A percentile compares a stretch with the other conserved stretches of the same genome.
Conservation (phyloP, 2,113 vertebrate species). For the Athene cunicularia region DNA sequence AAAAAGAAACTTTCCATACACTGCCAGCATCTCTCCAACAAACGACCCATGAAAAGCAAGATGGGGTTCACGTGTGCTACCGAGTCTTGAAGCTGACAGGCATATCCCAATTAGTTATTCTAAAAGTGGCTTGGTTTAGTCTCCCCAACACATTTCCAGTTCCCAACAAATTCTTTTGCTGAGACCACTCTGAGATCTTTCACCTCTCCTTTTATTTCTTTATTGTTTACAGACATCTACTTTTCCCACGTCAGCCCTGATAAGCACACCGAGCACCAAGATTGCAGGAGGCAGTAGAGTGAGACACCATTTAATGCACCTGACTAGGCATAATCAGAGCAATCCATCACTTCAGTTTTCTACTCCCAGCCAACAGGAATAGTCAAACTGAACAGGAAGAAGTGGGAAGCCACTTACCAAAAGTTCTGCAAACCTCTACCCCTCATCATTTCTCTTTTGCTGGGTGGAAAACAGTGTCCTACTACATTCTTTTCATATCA, state of each 20-base stretch:
- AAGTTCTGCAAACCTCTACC: background rate
- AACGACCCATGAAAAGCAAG: constrained; percentile 13
- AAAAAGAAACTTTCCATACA: background rate
- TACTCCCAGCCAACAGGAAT: background rate
- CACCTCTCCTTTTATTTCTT: background rate
- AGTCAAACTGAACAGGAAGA: background rate
- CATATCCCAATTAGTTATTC: background rate
- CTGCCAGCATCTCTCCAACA: background rate
- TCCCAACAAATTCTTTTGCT: background rate
- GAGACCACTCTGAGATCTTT: background rate
- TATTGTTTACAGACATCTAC: constrained; percentile 24
- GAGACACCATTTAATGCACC: constrained; percentile 53
- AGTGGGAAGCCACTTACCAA: background rate
- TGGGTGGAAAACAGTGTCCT: background rate
- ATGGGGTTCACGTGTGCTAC: accelerated
- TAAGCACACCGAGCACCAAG: background rate
- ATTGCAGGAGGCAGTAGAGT: constrained; percentile 21
- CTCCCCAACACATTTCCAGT: background rate
- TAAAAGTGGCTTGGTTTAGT: background rate
- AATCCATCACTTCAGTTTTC: constrained; percentile 57
- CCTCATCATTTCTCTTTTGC: background rate
- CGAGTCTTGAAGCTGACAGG: background rate
- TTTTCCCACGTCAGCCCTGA: background rate
- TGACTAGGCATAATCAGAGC: constrained; percentile 55
- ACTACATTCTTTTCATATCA: background rate